A percentile compares a stretch with the other conserved stretches of the same genome.
Conservation (phyloP, 2,113 vertebrate species). For the Hepsetus odoe region DNA sequence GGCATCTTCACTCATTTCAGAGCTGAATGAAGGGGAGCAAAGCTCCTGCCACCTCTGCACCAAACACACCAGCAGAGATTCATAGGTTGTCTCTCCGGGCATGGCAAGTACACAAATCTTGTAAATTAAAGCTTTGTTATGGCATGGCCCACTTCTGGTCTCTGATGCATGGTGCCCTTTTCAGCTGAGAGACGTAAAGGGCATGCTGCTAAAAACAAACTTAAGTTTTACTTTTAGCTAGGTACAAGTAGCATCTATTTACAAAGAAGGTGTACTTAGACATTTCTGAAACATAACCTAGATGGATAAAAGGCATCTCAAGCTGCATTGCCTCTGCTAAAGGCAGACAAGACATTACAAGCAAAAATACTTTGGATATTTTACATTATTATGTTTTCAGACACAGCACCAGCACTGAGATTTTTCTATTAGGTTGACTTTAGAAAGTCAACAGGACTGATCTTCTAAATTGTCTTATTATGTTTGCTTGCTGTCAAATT, state of each 20-base stretch:
- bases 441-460: conserved; percentile 6
- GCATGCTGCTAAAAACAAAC: conserved; percentile 60
- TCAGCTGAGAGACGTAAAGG: conserved; percentile 56
- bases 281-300: not conserved
- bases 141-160: conserved; percentile 62
- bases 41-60: conserved; percentile 20
- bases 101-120: conserved; percentile 69
- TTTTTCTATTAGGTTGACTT: conserved; percentile 53
- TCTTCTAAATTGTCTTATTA: conserved; percentile 31
- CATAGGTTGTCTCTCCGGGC: conserved; percentile 55
- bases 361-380: not conserved
- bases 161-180: conserved; percentile 57
- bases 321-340: not conserved
- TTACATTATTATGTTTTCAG: conserved; percentile 2
- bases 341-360: not conserved
- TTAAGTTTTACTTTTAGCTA: conserved; percentile 49
- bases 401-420: not conserved
- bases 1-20: conserved; percentile 48
- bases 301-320: not conserved
- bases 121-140: conserved; percentile 65
- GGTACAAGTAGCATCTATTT: conserved; percentile 19
- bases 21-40: conserved; percentile 12
- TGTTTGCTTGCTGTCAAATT: conserved; percentile 17
- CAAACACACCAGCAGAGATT: conserved; percentile 49
- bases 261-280: not conserved